These are phyloP conservation scores for Poeciliopsis occidentalis DNA, from an alignment of 2,113 vertebrate genomes.

Conservation along the genomic window DNA sequence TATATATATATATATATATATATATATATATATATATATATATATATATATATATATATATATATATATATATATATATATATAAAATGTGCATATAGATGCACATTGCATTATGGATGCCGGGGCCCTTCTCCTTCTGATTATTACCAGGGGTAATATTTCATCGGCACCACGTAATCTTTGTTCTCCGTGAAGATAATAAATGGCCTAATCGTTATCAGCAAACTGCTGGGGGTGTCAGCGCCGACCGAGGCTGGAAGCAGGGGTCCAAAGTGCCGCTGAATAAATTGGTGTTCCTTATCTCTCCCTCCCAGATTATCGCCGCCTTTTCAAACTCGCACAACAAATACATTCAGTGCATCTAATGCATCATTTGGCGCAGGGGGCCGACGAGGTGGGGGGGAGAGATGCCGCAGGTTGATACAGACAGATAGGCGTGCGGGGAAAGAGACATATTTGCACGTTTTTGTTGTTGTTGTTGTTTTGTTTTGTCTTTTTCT, in stretches of 20 bases:
- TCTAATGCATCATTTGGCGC: slow-evolving; percentile 96
- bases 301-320: slow-evolving; percentile 99
- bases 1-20: no score
- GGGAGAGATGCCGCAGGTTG: slow-evolving; percentile 86
- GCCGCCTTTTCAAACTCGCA: slow-evolving; percentile 98
- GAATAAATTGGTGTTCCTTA: slow-evolving; percentile 99
- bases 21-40: slow-evolving; percentile 60
- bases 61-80: slow-evolving; percentile 41
- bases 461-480: slow-evolving; percentile 55
- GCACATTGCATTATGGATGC: slow-evolving; percentile 83
- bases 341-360: slow-evolving; percentile 99
- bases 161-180: slow-evolving; percentile 98
- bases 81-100: slow-evolving; percentile 42
- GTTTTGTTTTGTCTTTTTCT: slow-evolving; percentile 18
- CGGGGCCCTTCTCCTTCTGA: slow-evolving; percentile 85
- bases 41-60: no score
- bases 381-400: slow-evolving; percentile 28
- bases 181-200: slow-evolving; percentile 99
- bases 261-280: slow-evolving; percentile 97
- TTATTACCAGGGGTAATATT: slow-evolving; percentile 99
- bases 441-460: slow-evolving; percentile 81
- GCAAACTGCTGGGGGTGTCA: slow-evolving; percentile 95
- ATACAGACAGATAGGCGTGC: slow-evolving; percentile 91
- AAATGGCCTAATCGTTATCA: slow-evolving; percentile 99
- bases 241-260: slow-evolving; percentile 93